Evolutionary conservation across 2,888 invertebrate species (phyloP).

Genomic region (Tachina lurida): DNA sequence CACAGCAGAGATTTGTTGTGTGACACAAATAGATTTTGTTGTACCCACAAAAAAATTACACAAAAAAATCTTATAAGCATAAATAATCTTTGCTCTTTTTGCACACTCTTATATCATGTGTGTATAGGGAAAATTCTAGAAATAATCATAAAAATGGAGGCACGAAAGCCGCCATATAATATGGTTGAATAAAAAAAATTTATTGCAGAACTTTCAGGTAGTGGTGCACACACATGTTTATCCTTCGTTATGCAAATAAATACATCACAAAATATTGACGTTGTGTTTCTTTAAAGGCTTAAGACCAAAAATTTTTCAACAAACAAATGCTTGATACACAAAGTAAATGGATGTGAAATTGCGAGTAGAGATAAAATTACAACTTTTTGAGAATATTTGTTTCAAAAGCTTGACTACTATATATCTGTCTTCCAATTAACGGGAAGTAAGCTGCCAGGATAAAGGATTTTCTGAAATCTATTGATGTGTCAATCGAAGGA

Average conservation of each 20-base stretch:
- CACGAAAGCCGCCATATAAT: background rate
- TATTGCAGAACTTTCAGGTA: background rate
- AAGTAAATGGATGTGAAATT: too few species aligned
- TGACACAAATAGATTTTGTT: slow-evolving; percentile 81
- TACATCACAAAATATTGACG: background rate
- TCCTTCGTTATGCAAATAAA: slow-evolving; percentile 8
- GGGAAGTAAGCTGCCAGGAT: too few species aligned
- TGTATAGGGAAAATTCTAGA: background rate
- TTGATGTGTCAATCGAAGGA: too few species aligned
- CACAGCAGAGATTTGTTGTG: slow-evolving; percentile 81
- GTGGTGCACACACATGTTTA: background rate
- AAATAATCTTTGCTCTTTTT: slow-evolving; percentile 37
- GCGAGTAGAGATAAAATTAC: too few species aligned
- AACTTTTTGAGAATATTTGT: too few species aligned
- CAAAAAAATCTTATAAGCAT: background rate
- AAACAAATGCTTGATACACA: too few species aligned
- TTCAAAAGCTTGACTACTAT: too few species aligned
- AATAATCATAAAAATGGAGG: background rate
- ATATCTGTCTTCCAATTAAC: too few species aligned
- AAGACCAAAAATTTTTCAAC: background rate
- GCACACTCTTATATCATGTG: background rate
- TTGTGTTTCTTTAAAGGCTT: background rate
- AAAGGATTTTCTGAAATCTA: too few species aligned
- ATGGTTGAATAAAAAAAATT: background rate
- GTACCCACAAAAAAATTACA: slow-evolving; percentile 62